These are phyloP conservation scores for Phalacrocorax aristotelis DNA, from an alignment of 2,113 vertebrate species.

Conservation along the genomic window DNA sequence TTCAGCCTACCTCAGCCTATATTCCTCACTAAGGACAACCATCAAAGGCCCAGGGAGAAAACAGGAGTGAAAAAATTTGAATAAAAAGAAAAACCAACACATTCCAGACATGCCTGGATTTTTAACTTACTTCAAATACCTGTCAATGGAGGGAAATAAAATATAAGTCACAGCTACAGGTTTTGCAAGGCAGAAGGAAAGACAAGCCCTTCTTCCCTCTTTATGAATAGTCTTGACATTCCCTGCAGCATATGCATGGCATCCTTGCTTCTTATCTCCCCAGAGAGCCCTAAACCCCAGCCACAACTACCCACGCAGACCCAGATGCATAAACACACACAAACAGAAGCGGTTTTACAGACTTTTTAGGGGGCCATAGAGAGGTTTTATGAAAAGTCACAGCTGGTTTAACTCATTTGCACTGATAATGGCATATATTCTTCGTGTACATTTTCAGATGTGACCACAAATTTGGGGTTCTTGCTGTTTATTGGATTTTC, in stretches of 20 bases:
- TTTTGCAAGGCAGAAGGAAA: not conserved
- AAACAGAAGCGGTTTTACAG: not conserved
- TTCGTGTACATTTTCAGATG: not conserved
- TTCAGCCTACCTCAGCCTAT: not conserved
- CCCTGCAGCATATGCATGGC: not conserved
- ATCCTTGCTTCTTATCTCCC: conserved; percentile 5
- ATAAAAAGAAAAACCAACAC: not conserved
- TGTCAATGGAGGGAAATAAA: not conserved
- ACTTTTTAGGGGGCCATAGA: not conserved
- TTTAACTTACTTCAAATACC: conserved; percentile 1
- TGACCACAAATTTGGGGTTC: not conserved
- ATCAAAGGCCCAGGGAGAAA: not conserved
- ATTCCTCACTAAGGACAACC: not conserved
- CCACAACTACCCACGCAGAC: not conserved
- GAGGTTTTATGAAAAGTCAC: not conserved
- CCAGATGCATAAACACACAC: not conserved
- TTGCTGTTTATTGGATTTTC: not conserved
- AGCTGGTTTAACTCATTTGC: not conserved
- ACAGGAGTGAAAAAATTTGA: not conserved
- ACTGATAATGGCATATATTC: not conserved
- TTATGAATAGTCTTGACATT: not conserved
- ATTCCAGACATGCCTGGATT: not conserved
- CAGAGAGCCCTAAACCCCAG: not conserved
- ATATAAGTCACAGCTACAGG: not conserved
- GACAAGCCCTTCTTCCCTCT: not conserved